phyloP scores from a whole-genome alignment of 2,888 invertebrate species.

The Agrilus biguttatus region DNA sequence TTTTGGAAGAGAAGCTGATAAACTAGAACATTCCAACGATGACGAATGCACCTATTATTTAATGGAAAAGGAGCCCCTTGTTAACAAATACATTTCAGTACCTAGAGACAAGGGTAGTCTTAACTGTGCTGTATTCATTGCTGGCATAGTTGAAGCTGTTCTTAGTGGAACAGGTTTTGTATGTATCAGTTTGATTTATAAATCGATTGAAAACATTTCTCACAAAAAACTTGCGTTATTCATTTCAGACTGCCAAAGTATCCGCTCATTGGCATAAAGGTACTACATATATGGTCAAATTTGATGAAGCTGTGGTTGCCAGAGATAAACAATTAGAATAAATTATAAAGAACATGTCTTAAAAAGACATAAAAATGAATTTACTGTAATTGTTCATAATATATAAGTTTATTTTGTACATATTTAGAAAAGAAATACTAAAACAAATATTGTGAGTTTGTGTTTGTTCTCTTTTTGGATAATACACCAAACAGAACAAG shows the following conservation, averaged over 20 bases:
- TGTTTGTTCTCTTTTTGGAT: no score
- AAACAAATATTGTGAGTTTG: no score
- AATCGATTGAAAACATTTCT: not conserved
- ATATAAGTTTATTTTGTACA: no score
- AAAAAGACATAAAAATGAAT: no score
- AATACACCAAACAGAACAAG: no score
- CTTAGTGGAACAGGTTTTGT: slow-evolving; percentile 91
- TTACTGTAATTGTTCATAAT: no score
- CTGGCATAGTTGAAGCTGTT: slow-evolving; percentile 95
- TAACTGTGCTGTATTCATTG: slow-evolving; percentile 97
- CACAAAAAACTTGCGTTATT: slow-evolving; percentile 9
- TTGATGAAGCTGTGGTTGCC: slow-evolving; percentile 82
- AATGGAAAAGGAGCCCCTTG: slow-evolving; percentile 94
- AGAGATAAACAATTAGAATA: slow-evolving; percentile 87
- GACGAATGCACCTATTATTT: slow-evolving; percentile 97
- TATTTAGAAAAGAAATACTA: no score
- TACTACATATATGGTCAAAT: slow-evolving; percentile 97
- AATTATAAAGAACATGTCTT: slow-evolving; percentile 40
- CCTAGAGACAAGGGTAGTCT: slow-evolving; percentile 95
- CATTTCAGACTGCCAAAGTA: slow-evolving; percentile 87
- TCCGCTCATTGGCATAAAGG: slow-evolving; percentile 99
- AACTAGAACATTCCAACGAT: slow-evolving; percentile 95
- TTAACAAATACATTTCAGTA: slow-evolving; percentile 90
- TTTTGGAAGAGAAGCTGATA: slow-evolving; percentile 97
- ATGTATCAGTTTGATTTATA: slow-evolving; percentile 35